Evolutionary conservation across 2,888 invertebrate genomes (phyloP).

Genomic region (Branchinecta sandiegonensis): DNA sequence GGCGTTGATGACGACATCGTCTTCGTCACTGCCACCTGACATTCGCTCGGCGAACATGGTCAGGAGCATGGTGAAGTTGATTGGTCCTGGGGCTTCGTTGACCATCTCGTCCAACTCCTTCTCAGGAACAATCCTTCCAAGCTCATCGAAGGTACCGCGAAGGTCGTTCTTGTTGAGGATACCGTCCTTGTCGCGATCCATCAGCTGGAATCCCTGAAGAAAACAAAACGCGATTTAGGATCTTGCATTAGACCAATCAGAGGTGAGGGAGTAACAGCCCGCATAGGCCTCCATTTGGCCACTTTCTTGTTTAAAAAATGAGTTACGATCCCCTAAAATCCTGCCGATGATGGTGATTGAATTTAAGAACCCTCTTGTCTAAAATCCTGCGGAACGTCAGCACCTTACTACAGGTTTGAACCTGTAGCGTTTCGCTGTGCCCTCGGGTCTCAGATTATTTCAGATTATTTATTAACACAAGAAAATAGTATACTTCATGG

Average conservation of each 20-base stretch:
- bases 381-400: no score
- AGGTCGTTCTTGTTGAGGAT: conserved; percentile 77
- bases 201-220: conserved; percentile 73
- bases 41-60: conserved; percentile 82
- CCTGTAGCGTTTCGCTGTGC: no score
- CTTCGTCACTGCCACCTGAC: conserved; percentile 78
- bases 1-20: conserved; percentile 77
- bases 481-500: no score
- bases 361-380: no score
- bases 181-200: conserved; percentile 91
- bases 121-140: conserved; percentile 74
- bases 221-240: conserved; percentile 16
- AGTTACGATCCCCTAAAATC: no score
- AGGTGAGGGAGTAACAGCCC: no score
- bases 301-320: no score
- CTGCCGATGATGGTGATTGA: no score
- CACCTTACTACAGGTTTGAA: no score
- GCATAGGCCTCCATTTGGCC: no score
- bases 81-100: conserved; percentile 70
- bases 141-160: conserved; percentile 77
- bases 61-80: conserved; percentile 88
- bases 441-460: no score
- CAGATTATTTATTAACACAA: no score
- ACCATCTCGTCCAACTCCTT: conserved; percentile 84
- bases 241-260: neutral